Evolutionary conservation across 1,140 invertebrate genomes (phyloP).

Genomic region (Drosophila sp.): DNA sequence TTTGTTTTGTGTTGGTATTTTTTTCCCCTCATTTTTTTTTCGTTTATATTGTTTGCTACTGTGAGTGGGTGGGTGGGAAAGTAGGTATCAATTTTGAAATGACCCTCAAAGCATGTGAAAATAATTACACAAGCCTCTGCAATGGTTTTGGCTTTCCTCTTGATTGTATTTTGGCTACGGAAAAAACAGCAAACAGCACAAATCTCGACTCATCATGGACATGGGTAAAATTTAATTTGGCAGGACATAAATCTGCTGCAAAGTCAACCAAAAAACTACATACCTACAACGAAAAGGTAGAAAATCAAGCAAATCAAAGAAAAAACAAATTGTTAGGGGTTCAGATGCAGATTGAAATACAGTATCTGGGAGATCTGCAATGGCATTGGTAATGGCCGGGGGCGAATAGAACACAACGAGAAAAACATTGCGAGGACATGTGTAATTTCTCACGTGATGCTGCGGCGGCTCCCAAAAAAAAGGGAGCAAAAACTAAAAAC

Average conservation of each 20-base stretch:
- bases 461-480: slow-evolving; percentile 41
- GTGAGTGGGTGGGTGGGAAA: slow-evolving; percentile 32
- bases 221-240: slow-evolving; percentile 64
- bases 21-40: slow-evolving; percentile 18
- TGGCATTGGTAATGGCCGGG: slow-evolving; percentile 19
- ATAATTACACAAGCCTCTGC: slow-evolving; percentile 65
- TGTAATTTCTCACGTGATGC: slow-evolving; percentile 77
- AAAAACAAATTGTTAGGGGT: slow-evolving; percentile 39
- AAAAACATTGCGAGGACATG: slow-evolving; percentile 66
- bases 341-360: slow-evolving; percentile 24
- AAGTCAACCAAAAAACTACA: slow-evolving; percentile 19
- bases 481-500: slow-evolving; percentile 31
- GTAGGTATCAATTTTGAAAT: slow-evolving; percentile 57
- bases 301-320: slow-evolving; percentile 27
- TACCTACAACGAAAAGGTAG: slow-evolving; percentile 25
- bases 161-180: slow-evolving; percentile 56
- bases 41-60: slow-evolving; percentile 3
- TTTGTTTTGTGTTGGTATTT: slow-evolving; percentile 26
- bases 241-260: slow-evolving; percentile 62
- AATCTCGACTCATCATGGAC: slow-evolving; percentile 69
- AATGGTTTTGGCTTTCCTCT: neutral
- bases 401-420: slow-evolving; percentile 44
- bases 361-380: slow-evolving; percentile 5
- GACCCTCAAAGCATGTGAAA: slow-evolving; percentile 53
- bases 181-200: slow-evolving; percentile 51